Evolutionary conservation across 2,888 invertebrate species (phyloP), one percentile per base, ranked within the genome.

Genomic region (Andrena chrysosceles): DNA sequence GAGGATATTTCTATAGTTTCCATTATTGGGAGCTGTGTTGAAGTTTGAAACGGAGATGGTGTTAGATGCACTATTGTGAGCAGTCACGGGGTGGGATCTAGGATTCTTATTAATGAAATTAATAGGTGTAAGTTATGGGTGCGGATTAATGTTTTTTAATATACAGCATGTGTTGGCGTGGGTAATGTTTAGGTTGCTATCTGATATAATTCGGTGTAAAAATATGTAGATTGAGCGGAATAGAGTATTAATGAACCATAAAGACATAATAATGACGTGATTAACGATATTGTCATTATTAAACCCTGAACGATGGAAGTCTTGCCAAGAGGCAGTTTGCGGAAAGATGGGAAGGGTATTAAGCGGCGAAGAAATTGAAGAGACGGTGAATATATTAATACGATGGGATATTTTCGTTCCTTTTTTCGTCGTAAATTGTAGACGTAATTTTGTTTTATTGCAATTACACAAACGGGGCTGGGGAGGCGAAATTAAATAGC

Each of bases 401-500:
- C 70, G 48, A 64, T 49, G 62, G 62, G 62, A 60, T 56, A 26
- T 78, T 42, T 71, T 62, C 59, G 48, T 60, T 52, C 33, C 20
- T 67, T 71, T 64, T 49, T 74, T 77, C 56, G 76, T 77, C 62
- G 77, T 77, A 67, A 72, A 73, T 77, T 76, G 70, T 75, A 79
- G 77, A 76, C 78, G 80, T 84, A 83, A 77, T 79, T 62, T 80
- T 64, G 77, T 85, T 84, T 83, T 85, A 88, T 86, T 86, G 84
- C 83, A 56, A 83, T 85, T 87, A 87, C 80, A 88, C 85, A 87
- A 87, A 87, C 74, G 75, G 88, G 86, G 81, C 85, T 80, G 85
- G 82, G 83, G 85, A 88, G 85, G 84, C 85, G 78, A 83, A 87
- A 87, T 85, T 86, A 89, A 88, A 85, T 87, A 87, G 89, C 87